Conservation (phyloP, 2,888 invertebrate species). For the Habroteleia sp. region DNA sequence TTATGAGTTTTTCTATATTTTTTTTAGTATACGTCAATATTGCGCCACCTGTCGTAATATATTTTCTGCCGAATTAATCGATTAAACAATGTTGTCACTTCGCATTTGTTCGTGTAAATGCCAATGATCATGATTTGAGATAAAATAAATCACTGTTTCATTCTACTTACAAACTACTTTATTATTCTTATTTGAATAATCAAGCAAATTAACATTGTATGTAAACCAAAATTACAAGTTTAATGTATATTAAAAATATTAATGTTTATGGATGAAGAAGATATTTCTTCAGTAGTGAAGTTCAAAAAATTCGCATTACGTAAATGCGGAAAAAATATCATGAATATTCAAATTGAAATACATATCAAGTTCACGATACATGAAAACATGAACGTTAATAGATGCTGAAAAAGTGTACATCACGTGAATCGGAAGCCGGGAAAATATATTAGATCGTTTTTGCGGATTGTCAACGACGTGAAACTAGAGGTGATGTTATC, state of each 20-base stretch:
- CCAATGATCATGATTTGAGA: conserved; percentile 16
- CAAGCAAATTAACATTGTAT: conserved; percentile 20
- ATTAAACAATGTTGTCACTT: conserved; percentile 32
- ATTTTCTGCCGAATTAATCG: conserved; percentile 33
- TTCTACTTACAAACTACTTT: background rate
- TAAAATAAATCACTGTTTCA: conserved; percentile 18
- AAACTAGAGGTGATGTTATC: conserved; percentile 13
- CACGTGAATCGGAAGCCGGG: conserved; percentile 33
- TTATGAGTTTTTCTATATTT: background rate
- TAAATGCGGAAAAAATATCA: conserved; percentile 30
- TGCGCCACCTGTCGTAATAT: conserved; percentile 21
- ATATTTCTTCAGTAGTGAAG: conserved; percentile 28
- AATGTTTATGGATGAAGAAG: conserved; percentile 50
- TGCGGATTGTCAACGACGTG: conserved; percentile 1
- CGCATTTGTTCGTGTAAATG: conserved; percentile 18
- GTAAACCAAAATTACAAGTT: conserved; percentile 7
- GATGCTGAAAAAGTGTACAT: conserved; percentile 36
- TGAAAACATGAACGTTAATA: conserved; percentile 46
- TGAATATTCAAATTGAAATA: conserved; percentile 64
- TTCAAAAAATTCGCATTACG: conserved; percentile 26
- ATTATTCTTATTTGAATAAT: conserved; percentile 37
- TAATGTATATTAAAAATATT: conserved; percentile 48
- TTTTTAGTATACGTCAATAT: background rate
- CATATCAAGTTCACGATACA: conserved; percentile 60
- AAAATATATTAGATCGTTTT: conserved; percentile 34